A percentile compares a stretch with the other conserved stretches of the same genome.
Evolutionary conservation across 1,140 invertebrate species (phyloP).

Genomic region (Hycleus cichorii): DNA sequence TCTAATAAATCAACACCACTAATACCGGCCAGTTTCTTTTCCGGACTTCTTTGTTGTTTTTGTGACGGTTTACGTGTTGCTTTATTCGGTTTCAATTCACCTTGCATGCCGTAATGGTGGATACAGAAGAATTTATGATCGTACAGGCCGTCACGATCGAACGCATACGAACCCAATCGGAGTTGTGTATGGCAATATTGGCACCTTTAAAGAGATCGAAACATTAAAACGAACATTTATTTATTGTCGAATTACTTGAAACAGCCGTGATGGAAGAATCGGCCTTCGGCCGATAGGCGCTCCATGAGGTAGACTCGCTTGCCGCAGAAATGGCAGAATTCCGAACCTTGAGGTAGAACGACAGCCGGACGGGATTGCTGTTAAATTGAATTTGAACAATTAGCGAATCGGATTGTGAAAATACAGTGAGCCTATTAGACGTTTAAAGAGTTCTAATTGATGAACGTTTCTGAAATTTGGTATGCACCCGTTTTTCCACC

Average conservation of each 20-base stretch:
- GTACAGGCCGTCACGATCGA: slow-evolving; percentile 65
- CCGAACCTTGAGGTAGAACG: slow-evolving; percentile 59
- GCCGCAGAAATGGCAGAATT: slow-evolving; percentile 79
- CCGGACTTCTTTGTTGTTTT: slow-evolving; percentile 27
- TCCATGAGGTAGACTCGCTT: slow-evolving; percentile 87
- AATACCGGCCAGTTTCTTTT: slow-evolving; percentile 44
- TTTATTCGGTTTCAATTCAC: slow-evolving; percentile 35
- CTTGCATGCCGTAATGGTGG: slow-evolving; percentile 65
- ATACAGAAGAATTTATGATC: slow-evolving; percentile 72
- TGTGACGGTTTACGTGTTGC: slow-evolving; percentile 27
- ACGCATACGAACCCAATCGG: slow-evolving; percentile 66
- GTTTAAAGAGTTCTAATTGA: too few species aligned
- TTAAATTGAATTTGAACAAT: too few species aligned
- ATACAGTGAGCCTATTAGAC: too few species aligned
- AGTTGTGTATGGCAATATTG: slow-evolving; percentile 65
- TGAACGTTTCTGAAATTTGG: too few species aligned
- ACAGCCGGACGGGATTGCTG: slow-evolving; percentile 36
- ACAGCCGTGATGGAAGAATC: slow-evolving; percentile 80
- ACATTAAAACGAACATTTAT: not conserved
- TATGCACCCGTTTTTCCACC: too few species aligned
- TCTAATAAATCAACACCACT: slow-evolving; percentile 52
- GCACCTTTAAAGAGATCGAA: slow-evolving; percentile 48
- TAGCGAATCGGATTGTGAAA: too few species aligned
- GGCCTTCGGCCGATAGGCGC: slow-evolving; percentile 73
- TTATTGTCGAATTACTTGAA: slow-evolving; percentile 51